A percentile compares a stretch with the other conserved stretches of the same genome.
Evolutionary conservation across 2,888 invertebrate species (phyloP).

Genomic region (Drosophila meridionalis): DNA sequence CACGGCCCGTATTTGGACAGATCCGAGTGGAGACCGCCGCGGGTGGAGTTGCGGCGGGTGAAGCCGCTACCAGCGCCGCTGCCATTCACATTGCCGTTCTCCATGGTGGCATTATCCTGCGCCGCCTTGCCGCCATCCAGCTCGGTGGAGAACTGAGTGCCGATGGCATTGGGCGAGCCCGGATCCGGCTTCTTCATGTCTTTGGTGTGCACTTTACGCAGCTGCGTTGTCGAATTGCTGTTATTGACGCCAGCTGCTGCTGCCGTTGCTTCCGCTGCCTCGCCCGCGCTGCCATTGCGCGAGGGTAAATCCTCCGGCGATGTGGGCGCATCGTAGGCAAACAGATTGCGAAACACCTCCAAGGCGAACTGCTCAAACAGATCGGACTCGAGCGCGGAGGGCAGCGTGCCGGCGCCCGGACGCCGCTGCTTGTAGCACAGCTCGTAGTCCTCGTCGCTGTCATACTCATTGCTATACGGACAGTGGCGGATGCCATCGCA

Average conservation of each 20-base stretch:
- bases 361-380: slow-evolving; percentile 84
- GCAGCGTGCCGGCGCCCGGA: slow-evolving; percentile 73
- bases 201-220: slow-evolving; percentile 74
- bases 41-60: slow-evolving; percentile 81
- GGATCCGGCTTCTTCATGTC: slow-evolving; percentile 60
- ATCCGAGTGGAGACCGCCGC: slow-evolving; percentile 86
- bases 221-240: slow-evolving; percentile 65
- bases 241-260: not conserved
- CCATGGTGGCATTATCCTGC: slow-evolving; percentile 57
- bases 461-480: slow-evolving; percentile 88
- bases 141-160: slow-evolving; percentile 15
- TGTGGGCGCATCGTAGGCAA: slow-evolving; percentile 80
- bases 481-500: slow-evolving; percentile 90
- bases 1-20: slow-evolving; percentile 90
- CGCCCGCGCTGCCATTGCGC: slow-evolving; percentile 12
- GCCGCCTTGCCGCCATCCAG: slow-evolving; percentile 34
- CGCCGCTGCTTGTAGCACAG: slow-evolving; percentile 83
- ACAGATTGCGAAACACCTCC: slow-evolving; percentile 84
- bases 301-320: slow-evolving; percentile 53
- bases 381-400: slow-evolving; percentile 79
- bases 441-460: slow-evolving; percentile 85
- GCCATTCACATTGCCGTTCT: slow-evolving; percentile 31
- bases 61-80: slow-evolving; percentile 65
- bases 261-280: slow-evolving; percentile 17
- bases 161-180: slow-evolving; percentile 65